A percentile compares a stretch with the other conserved stretches of the same genome.
These are phyloP conservation scores for Calephelis nemesis DNA, from an alignment of 1,140 invertebrate species.

Conservation along the genomic window DNA sequence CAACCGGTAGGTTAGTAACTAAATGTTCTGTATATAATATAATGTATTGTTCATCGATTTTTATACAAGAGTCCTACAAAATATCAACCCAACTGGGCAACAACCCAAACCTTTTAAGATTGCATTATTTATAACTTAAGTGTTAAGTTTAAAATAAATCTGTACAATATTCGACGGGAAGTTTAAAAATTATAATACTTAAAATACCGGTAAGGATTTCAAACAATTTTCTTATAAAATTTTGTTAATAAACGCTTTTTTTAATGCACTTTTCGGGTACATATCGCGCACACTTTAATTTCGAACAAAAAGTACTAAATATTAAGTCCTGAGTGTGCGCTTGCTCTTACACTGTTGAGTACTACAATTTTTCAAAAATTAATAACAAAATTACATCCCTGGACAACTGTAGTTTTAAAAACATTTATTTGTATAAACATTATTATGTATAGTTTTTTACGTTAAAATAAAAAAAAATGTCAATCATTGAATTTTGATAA, in stretches of 20 bases:
- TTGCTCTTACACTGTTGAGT: neutral
- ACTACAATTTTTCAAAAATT: neutral
- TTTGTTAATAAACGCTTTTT: neutral
- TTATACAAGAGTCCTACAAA: constrained; percentile 36
- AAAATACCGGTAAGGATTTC: too few relatives aligned
- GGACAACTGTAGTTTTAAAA: neutral
- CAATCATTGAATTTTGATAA: too few relatives aligned
- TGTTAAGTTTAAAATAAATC: neutral
- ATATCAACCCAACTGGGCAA: neutral
- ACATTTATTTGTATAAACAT: neutral
- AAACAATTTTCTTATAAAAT: too few relatives aligned
- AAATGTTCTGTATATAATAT: constrained; percentile 33
- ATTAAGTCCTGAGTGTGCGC: constrained; percentile 5
- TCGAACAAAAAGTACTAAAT: neutral
- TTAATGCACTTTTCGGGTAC: neutral
- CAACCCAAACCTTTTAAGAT: neutral
- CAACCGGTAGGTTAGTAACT: constrained; percentile 77
- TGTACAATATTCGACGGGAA: neutral
- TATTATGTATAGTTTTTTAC: neutral
- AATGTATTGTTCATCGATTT: constrained; percentile 66
- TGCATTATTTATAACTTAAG: neutral
- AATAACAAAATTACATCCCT: constrained; percentile 14
- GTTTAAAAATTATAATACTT: neutral
- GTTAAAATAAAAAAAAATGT: neutral
- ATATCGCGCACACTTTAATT: neutral